A percentile compares a stretch with the other conserved stretches of the same genome.
Conservation (phyloP, 2,797 vertebrate species). For the Propithecus perrieri region DNA sequence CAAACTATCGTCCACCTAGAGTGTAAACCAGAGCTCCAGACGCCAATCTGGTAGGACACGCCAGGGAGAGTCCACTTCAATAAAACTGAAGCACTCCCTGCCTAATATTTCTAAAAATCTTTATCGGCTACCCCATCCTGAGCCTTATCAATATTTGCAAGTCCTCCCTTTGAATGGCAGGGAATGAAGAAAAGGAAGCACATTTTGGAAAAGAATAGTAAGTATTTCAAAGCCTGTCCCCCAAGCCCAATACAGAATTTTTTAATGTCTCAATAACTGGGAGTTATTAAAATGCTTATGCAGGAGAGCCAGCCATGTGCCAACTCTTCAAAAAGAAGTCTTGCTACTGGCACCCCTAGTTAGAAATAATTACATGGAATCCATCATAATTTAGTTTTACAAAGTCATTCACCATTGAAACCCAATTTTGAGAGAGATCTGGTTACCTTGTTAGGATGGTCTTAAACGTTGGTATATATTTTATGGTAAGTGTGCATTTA, state of each 20-base stretch:
- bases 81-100: not conserved
- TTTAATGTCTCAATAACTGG: slow-evolving; percentile 23
- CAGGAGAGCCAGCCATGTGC: slow-evolving; percentile 50
- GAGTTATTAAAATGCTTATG: slow-evolving; percentile 60
- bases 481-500: not conserved
- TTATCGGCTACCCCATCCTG: not conserved
- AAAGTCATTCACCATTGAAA: slow-evolving; percentile 50
- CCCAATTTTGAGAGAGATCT: slow-evolving; percentile 36
- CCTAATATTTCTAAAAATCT: not conserved
- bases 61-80: not conserved
- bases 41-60: not conserved
- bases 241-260: slow-evolving; percentile 50
- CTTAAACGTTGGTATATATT: slow-evolving; percentile 64
- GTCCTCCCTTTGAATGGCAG: not conserved
- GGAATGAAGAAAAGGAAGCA: not conserved
- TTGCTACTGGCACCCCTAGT: not conserved
- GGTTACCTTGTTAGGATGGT: slow-evolving; percentile 67
- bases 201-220: slow-evolving; percentile 43
- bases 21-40: not conserved
- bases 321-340: slow-evolving; percentile 67
- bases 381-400: slow-evolving; percentile 30
- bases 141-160: not conserved
- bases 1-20: not conserved
- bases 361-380: slow-evolving; percentile 72
- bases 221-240: not conserved